Conservation (phyloP, 2,888 invertebrate species). For the Ceramica pisi region DNA sequence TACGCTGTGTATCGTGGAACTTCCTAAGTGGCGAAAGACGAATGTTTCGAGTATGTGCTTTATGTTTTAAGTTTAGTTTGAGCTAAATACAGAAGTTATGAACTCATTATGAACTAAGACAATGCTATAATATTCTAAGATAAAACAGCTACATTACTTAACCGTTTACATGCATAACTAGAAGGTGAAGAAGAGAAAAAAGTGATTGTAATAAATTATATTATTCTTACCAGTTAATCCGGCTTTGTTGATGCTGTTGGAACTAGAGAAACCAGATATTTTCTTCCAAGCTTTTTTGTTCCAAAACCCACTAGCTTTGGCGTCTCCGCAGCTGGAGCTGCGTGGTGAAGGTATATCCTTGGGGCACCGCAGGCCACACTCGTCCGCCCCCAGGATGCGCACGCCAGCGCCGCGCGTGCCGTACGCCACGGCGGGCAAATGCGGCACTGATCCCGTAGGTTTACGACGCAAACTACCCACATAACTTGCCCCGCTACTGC, state of each 20-base stretch:
- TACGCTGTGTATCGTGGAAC: constrained; percentile 76
- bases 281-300: constrained; percentile 95
- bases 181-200: constrained; percentile 42
- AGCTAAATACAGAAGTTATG: constrained; percentile 84
- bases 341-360: constrained; percentile 85
- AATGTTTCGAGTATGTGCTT: constrained; percentile 69
- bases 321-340: constrained; percentile 88
- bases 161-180: constrained; percentile 61
- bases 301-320: constrained; percentile 92
- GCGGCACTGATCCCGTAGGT: constrained; percentile 88
- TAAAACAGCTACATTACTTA: constrained; percentile 49
- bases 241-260: constrained; percentile 93
- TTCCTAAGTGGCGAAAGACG: constrained; percentile 72
- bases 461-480: constrained; percentile 93
- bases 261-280: constrained; percentile 93
- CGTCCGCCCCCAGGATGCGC: constrained; percentile 86
- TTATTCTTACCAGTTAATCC: constrained; percentile 92
- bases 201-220: constrained; percentile 16
- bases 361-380: constrained; percentile 83
- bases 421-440: constrained; percentile 89
- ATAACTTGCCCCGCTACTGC: constrained; percentile 95
- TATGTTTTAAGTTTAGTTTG: constrained; percentile 73
- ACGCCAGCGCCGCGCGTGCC: constrained; percentile 88
- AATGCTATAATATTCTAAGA: constrained; percentile 47
- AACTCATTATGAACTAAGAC: constrained; percentile 49